phyloP scores from a whole-genome alignment of 53 echinoderm and acorn worm species.

The Crossaster papposus region DNA sequence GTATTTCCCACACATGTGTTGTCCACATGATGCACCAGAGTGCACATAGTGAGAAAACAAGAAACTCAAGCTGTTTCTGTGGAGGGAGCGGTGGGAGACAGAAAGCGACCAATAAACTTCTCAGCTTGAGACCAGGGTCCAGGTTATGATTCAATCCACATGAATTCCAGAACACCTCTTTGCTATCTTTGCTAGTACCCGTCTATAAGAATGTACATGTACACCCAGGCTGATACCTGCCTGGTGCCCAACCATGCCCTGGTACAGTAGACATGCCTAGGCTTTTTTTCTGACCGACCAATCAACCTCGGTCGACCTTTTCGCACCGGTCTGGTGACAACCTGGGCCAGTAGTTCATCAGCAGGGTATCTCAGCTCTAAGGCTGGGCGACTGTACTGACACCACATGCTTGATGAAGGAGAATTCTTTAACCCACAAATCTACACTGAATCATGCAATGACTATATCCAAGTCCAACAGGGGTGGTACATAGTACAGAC shows the following conservation, averaged over 20 bases:
- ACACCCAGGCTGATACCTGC: background rate
- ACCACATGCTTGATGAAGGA: background rate
- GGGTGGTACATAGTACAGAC: background rate
- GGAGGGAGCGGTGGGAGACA: background rate
- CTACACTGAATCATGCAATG: background rate
- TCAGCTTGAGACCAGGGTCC: conserved; percentile 46
- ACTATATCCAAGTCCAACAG: background rate
- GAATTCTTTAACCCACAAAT: background rate
- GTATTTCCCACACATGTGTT: conserved; percentile 45
- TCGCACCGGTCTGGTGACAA: conserved; percentile 44
- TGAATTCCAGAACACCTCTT: conserved; percentile 34
- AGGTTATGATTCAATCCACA: conserved; percentile 17
- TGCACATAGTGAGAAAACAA: conserved; percentile 39
- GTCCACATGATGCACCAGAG: conserved; percentile 20
- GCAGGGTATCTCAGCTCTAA: background rate
- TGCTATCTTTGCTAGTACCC: background rate
- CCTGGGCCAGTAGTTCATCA: conserved; percentile 43
- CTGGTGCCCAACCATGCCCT: background rate
- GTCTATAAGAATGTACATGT: background rate
- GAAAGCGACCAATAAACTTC: conserved; percentile 44
- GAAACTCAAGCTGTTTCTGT: conserved; percentile 7
- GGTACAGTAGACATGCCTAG: background rate
- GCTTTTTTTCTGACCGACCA: too few species aligned
- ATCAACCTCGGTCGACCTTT: background rate
- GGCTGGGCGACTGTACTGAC: background rate